Evolutionary conservation across 2,797 vertebrate genomes (phyloP).

Genomic region (Caiman crocodilus): DNA sequence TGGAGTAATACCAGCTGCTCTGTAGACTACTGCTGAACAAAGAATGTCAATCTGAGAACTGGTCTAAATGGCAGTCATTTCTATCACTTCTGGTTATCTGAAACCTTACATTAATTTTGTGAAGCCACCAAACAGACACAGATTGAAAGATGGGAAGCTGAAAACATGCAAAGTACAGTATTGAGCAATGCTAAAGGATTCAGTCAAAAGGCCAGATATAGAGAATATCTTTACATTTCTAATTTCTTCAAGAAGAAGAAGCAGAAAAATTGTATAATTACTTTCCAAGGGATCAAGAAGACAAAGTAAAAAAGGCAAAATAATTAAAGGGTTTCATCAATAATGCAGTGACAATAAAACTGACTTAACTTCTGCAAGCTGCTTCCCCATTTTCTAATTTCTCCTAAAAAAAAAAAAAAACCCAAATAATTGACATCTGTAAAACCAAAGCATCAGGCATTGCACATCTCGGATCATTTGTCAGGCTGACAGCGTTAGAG

Average conservation of each 20-base stretch:
- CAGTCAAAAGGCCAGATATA: background rate
- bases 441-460: background rate
- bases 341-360: background rate
- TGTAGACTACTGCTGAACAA: background rate
- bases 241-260: background rate
- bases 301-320: background rate
- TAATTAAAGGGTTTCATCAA: background rate
- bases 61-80: fast-evolving
- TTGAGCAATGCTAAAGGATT: background rate
- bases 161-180: background rate
- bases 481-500: background rate
- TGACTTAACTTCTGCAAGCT: no score
- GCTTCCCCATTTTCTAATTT: no score
- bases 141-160: background rate
- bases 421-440: background rate
- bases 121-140: background rate
- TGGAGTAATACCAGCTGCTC: background rate
- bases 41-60: background rate
- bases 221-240: background rate
- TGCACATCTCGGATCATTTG: background rate
- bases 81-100: background rate
- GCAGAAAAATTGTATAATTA: background rate
- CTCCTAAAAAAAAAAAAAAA: no score
- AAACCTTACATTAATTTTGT: fast-evolving
- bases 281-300: background rate